phyloP scores from a whole-genome alignment of 2,113 vertebrate genomes.

The Vanacampus margaritifer region DNA sequence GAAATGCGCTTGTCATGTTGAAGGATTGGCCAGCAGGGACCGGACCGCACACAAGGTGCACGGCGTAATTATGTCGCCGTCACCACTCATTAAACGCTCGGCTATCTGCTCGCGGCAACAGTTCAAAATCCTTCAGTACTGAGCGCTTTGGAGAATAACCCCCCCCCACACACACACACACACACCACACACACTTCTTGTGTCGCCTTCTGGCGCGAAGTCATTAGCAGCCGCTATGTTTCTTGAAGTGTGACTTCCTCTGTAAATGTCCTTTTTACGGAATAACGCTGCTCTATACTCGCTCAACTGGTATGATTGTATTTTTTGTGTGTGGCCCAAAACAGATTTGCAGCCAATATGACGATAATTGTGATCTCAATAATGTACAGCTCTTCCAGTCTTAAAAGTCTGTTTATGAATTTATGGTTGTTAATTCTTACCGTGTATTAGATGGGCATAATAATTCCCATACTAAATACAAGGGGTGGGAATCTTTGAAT shows the following conservation, averaged over 20 bases:
- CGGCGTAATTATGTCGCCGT: neutral
- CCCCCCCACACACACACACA: neutral
- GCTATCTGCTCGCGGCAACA: neutral
- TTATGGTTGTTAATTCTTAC: too few relatives aligned
- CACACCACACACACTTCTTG: neutral
- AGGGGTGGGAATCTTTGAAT: too few relatives aligned
- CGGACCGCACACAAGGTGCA: constrained; percentile 10
- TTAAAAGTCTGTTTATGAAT: too few relatives aligned
- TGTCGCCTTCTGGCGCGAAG: neutral
- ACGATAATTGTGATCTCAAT: too few relatives aligned
- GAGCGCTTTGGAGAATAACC: neutral
- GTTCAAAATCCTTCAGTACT: neutral
- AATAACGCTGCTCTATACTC: neutral
- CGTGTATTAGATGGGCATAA: too few relatives aligned
- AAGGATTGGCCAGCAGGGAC: constrained; percentile 31
- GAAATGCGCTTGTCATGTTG: neutral
- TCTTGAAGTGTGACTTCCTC: constrained; percentile 8
- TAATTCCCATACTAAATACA: too few relatives aligned
- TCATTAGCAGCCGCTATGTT: constrained; percentile 10
- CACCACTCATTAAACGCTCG: neutral
- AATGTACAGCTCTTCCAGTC: too few relatives aligned
- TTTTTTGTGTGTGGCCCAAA: too few relatives aligned
- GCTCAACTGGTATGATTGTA: too few relatives aligned
- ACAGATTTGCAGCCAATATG: neutral
- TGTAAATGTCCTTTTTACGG: constrained; percentile 6